Evolutionary conservation across 1,140 invertebrate genomes (phyloP).

Genomic region (Bombus superbus): DNA sequence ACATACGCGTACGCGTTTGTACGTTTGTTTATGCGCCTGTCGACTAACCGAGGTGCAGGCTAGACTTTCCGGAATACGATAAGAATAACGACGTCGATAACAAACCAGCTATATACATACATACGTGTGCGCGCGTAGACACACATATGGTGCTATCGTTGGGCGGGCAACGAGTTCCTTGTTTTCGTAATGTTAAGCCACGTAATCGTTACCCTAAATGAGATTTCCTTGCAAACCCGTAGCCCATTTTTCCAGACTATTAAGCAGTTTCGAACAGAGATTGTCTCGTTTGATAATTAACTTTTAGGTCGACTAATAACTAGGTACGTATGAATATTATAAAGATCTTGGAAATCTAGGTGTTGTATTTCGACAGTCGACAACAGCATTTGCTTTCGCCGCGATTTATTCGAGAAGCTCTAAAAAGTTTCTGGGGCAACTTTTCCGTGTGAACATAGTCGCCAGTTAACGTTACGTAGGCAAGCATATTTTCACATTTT

Average conservation of each 20-base stretch:
- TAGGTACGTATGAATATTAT: neutral
- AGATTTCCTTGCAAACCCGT: neutral
- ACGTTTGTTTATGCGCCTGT: conserved; percentile 30
- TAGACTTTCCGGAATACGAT: conserved; percentile 43
- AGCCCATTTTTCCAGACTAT: neutral
- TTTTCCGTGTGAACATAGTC: neutral
- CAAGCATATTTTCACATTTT: neutral
- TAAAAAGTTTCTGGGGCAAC: neutral
- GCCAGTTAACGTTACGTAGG: neutral
- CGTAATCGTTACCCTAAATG: neutral
- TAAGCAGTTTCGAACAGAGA: neutral
- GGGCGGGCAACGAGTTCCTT: neutral
- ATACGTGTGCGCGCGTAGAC: neutral
- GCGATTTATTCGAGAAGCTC: neutral
- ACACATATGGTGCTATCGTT: neutral
- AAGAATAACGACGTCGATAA: conserved; percentile 51
- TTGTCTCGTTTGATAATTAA: neutral
- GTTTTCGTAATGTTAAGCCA: conserved; percentile 22
- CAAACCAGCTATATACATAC: neutral
- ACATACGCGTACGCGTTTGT: neutral
- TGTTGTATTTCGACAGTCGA: neutral
- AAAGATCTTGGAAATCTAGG: neutral
- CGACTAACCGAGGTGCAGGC: conserved; percentile 35
- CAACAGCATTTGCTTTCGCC: neutral
- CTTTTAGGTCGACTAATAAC: neutral